These are phyloP conservation scores for Caenorhabditis zanzibari DNA, from an alignment of 2,888 invertebrate species.

Conservation along the genomic window DNA sequence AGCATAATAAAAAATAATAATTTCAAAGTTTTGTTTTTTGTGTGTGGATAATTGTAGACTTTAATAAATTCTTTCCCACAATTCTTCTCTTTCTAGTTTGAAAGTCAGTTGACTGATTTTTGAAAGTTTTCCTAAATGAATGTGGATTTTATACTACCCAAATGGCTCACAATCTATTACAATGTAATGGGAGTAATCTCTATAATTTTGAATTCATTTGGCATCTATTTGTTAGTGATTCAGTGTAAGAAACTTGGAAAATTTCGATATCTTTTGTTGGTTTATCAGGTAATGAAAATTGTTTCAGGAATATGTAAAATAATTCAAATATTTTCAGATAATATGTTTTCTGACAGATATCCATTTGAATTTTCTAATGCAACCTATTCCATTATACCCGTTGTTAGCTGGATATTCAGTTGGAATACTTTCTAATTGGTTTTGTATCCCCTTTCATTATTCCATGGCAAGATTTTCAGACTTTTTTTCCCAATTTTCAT, in stretches of 20 bases:
- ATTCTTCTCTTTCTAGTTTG: no score
- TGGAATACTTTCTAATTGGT: not conserved
- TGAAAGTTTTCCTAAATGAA: no score
- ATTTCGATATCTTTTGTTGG: constrained; percentile 4
- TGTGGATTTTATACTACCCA: not conserved
- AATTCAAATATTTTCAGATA: constrained; percentile 7
- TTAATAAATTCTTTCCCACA: no score
- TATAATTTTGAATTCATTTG: not conserved
- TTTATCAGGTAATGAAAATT: not conserved
- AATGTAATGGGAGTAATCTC: not conserved
- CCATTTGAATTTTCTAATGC: constrained; percentile 17
- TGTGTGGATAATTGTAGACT: no score
- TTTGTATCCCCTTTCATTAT: not conserved
- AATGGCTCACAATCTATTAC: constrained; percentile 7
- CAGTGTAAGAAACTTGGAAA: constrained; percentile 2
- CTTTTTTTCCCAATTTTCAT: not conserved
- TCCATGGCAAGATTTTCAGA: not conserved
- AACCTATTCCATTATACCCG: constrained; percentile 26
- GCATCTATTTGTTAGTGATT: constrained; percentile 11
- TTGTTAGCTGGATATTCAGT: not conserved
- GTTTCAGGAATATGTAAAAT: not conserved
- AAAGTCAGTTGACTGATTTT: no score
- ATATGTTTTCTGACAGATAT: constrained; percentile 6
- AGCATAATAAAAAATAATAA: no score
- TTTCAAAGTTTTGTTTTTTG: no score